Base-by-base conservation (phyloP, 2,113 vertebrate species). In the Phyllostomus hastatus region DNA sequence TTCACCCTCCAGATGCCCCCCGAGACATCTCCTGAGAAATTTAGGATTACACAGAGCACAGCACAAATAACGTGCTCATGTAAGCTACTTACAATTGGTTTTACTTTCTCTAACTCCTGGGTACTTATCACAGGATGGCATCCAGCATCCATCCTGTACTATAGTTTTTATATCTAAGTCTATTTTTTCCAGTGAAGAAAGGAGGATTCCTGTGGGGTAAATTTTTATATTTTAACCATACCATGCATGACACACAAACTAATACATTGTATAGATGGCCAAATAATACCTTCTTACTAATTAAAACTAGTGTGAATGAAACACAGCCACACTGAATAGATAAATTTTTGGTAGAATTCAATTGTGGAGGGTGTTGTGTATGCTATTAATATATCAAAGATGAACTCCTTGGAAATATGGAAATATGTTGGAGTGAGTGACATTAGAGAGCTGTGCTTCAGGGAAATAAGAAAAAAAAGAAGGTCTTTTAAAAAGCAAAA, bases 91-190 rank as follows among this genome's bases (percentile, higher is more conserved):
- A 15, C 9, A 46, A 2, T 3, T 48, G 35, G 10, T 5, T 5
- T 72, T 31, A 10, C 61, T n/a, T 73, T 73, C 46, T 84, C 14
- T 57, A 10, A 31, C 17, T 38, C 43, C 3, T 38, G 2, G 14
- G 31, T 0, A 4, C 3, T n/a, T 11, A 69, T 31, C 48, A 66
- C 24, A 33, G 1, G 5, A 15, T 12, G 4, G 2, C 28, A 66
- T 16, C 15, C 8, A 14, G 26, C 57, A 50, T 86, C 15, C 76
- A 2, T 46, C 12, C 16, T 61, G 2, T 50, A 10, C 24, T 70
- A 15, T 3, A 81, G 22, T 50, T 9, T 61, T 81, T 70, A 38
- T 76, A 26, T 11, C 28, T 2, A 35, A 38, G 20, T 28, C 33
- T 72, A 11, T 54, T 20, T 28, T 28, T 87, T 7, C 41, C 28